Percentiles rank a stretch among this genome's conserved stretches.
Conservation (phyloP, 2,888 invertebrate species). For the Tiliacea citrago region DNA sequence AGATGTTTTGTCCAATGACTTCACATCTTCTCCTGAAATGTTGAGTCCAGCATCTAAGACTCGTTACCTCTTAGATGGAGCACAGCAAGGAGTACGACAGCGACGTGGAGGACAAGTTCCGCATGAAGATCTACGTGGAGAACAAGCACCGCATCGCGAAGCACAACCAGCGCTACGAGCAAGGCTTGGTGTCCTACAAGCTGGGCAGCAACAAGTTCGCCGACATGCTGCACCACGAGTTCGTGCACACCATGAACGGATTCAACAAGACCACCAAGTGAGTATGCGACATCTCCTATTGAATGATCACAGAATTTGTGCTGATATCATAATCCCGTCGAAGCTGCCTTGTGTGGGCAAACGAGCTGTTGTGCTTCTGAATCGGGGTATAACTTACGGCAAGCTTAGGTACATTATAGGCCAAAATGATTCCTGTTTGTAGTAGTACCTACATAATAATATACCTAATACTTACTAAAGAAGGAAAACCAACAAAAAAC, state of each 20-base stretch:
- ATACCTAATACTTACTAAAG: too few species aligned
- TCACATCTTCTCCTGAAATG: neutral
- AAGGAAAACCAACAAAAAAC: too few species aligned
- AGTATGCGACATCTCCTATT: slow-evolving; percentile 67
- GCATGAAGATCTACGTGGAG: slow-evolving; percentile 97
- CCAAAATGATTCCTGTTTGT: too few species aligned
- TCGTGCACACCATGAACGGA: slow-evolving; percentile 90
- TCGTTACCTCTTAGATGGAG: slow-evolving; percentile 81
- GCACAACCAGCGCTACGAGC: slow-evolving; percentile 94
- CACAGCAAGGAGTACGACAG: slow-evolving; percentile 93
- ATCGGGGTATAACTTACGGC: neutral
- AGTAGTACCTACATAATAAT: too few species aligned
- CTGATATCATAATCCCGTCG: neutral
- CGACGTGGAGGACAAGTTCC: slow-evolving; percentile 95
- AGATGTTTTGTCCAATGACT: neutral
- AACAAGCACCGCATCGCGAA: slow-evolving; percentile 96
- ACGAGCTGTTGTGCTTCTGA: neutral
- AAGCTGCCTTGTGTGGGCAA: neutral
- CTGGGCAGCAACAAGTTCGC: slow-evolving; percentile 95
- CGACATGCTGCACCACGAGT: slow-evolving; percentile 97
- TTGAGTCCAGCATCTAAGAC: neutral
- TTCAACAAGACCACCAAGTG: slow-evolving; percentile 85
- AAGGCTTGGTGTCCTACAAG: slow-evolving; percentile 92
- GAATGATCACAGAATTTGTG: neutral
- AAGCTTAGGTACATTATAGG: too few species aligned